Evolutionary conservation across 2,113 vertebrate species (phyloP), one percentile per base, ranked within the genome.

Genomic region (Chionodraco myersi): DNA sequence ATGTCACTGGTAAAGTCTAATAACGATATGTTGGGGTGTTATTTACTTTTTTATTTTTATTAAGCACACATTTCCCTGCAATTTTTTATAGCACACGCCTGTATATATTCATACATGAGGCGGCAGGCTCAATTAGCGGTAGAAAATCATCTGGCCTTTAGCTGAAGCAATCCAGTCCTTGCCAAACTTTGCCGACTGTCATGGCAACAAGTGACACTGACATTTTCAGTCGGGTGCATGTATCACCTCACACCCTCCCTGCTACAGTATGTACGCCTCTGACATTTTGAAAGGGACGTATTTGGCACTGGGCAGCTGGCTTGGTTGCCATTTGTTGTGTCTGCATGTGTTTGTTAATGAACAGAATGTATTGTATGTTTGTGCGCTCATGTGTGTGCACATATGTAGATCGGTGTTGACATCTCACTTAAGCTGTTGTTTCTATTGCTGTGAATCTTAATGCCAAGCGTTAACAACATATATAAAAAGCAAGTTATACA

Each of bases 101-200:
- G n/a, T 53, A 62, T 67, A 56, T 74, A 77, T 49, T 69, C 53
- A 41, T 41, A 67, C 75, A 57, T 16, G 23, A 75, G 72, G 80
- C 56, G 48, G 66, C 79, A 66, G 51, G 44, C 86, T 91, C 88
- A 91, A 89, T 91, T 91, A 93, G 84, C 73, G 69, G 61, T 68
- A 76, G 80, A 72, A 81, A 89, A 87, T 86, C 69, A 78, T 89
- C 68, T 92, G 92, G 86, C 93, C 91, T 93, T 94, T 94, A 87
- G 87, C 92, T 69, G 86, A 79, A 75, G 66, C 77, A 61, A 80
- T 86, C 77, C 11, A 72, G 64, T 74, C 72, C 61, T 81, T 84
- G 93, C 92, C 91, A 94, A 93, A 91, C 89, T 92, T 91, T 85
- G 62, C 80, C 62, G 82, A 91, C 91, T 92, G 91, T 91, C 92